These are phyloP conservation scores for Ictalurus furcatus DNA, from an alignment of 2,113 vertebrate genomes.

Conservation along the genomic window DNA sequence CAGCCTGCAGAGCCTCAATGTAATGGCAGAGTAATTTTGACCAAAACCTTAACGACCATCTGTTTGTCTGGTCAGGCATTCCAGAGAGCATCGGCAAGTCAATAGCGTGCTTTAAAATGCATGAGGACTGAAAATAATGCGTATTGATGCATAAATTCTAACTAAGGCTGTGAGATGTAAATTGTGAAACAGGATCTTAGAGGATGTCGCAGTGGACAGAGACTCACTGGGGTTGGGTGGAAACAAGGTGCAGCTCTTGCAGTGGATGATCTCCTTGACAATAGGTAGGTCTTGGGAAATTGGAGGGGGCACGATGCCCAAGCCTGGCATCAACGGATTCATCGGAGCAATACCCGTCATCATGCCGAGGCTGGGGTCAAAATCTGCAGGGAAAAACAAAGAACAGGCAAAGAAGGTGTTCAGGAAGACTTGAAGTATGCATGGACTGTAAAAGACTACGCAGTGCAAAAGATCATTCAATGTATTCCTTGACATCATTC, in stretches of 20 bases:
- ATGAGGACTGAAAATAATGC: slow-evolving; percentile 49
- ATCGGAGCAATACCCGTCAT: slow-evolving; percentile 91
- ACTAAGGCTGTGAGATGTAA: slow-evolving; percentile 23
- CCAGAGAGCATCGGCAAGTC: slow-evolving; percentile 40
- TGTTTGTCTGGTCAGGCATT: slow-evolving; percentile 37
- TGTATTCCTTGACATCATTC: too few relatives aligned
- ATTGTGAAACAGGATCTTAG: neutral
- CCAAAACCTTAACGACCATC: slow-evolving; percentile 38
- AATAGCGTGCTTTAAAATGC: slow-evolving; percentile 56
- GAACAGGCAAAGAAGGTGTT: neutral
- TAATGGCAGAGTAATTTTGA: slow-evolving; percentile 31
- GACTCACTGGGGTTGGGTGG: slow-evolving; percentile 93
- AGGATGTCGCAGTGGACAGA: neutral
- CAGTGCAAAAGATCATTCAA: neutral
- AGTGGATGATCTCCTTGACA: slow-evolving; percentile 95
- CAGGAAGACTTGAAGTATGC: neutral
- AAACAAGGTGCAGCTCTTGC: slow-evolving; percentile 95
- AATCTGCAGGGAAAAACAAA: slow-evolving; percentile 72
- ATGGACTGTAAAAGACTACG: neutral
- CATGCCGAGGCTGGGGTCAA: slow-evolving; percentile 88
- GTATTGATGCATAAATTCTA: slow-evolving; percentile 46
- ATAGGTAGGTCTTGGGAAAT: slow-evolving; percentile 86
- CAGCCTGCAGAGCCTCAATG: neutral
- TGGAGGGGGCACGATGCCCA: slow-evolving; percentile 85
- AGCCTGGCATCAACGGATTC: slow-evolving; percentile 90